Evolutionary conservation across 2,888 invertebrate species (phyloP).

Genomic region (Geophilus truncorum): DNA sequence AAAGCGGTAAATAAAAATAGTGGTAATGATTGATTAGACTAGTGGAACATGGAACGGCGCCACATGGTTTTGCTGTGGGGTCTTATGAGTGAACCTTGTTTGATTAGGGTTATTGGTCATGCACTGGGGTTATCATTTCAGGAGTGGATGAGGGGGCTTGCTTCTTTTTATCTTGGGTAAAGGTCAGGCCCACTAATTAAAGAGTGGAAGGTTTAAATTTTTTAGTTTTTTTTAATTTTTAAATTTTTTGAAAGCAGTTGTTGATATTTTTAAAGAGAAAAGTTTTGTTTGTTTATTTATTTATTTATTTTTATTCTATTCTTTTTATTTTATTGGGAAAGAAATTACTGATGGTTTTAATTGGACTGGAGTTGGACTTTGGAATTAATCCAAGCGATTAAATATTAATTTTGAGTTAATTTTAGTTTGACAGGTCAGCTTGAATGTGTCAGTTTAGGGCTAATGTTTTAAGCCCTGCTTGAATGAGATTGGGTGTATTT

Average conservation of each 20-base stretch:
- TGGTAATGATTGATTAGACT: constrained; percentile 5
- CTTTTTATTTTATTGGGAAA: too few relatives aligned
- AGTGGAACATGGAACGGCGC: not conserved
- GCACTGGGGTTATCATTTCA: not conserved
- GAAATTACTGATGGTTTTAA: not conserved
- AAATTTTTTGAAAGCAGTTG: not conserved
- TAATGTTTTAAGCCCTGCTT: not conserved
- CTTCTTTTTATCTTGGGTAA: not conserved
- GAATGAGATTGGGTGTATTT: not conserved
- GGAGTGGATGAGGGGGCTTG: not conserved
- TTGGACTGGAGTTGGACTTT: not conserved
- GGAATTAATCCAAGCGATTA: constrained; percentile 20
- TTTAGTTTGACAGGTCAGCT: constrained; percentile 21
- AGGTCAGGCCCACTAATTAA: not conserved
- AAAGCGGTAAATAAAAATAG: not conserved
- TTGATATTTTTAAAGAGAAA: too few relatives aligned
- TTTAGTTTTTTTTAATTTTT: not conserved
- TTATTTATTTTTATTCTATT: too few relatives aligned
- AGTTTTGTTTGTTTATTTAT: not conserved
- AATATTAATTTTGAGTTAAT: not conserved
- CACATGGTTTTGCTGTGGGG: not conserved
- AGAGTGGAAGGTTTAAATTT: not conserved
- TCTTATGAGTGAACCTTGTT: not conserved
- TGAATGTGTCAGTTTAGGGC: constrained; percentile 1
- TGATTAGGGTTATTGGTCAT: constrained; percentile 3